Evolutionary conservation across 2,888 invertebrate species (phyloP), one percentile per base, ranked within the genome.

Genomic region (Megastigmus dorsalis): DNA sequence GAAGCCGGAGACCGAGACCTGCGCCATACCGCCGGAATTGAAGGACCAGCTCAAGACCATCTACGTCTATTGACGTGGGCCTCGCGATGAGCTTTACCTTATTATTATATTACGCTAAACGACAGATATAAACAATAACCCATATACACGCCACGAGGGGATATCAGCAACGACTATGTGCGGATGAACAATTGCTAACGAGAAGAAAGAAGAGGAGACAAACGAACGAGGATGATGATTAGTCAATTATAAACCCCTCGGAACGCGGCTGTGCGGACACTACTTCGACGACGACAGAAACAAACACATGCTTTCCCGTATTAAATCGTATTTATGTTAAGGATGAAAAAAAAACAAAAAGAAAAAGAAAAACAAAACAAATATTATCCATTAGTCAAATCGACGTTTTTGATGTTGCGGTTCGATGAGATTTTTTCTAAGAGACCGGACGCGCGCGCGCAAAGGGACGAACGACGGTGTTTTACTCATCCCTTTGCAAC

Each of bases 41-140:
- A 94, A 94, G 88, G 95, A 95, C 82, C 95, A 95, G 90, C 91
- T 95, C 82, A 95, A 95, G 90, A 93, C 95, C 88, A 95, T 95
- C 86, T 95, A 95, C 89, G 95, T 95, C 88, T 95, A 95, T 90
- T 95, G 91, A 90, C 9, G 3, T n/a, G 41, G 68, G 72, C 75
- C 54, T 43, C 76, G 36, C 60, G 15, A 33, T 10, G 36, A 36
- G 26, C 7, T 38, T n/a, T n/a, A n/a, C n/a, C n/a, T n/a, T n/a
- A n/a, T n/a, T n/a, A n/a, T n/a, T n/a, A n/a, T n/a, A n/a, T n/a
- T n/a, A n/a, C n/a, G n/a, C n/a, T n/a, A n/a, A n/a, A n/a, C n/a
- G n/a, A n/a, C n/a, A n/a, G n/a, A n/a, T n/a, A n/a, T n/a, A n/a
- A n/a, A n/a, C n/a, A n/a, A n/a, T n/a, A n/a, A n/a, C n/a, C n/a